Percentiles rank a stretch among this genome's conserved stretches.
Conservation (phyloP, 1,140 invertebrate species). For the Drosophila nigrodunni region DNA sequence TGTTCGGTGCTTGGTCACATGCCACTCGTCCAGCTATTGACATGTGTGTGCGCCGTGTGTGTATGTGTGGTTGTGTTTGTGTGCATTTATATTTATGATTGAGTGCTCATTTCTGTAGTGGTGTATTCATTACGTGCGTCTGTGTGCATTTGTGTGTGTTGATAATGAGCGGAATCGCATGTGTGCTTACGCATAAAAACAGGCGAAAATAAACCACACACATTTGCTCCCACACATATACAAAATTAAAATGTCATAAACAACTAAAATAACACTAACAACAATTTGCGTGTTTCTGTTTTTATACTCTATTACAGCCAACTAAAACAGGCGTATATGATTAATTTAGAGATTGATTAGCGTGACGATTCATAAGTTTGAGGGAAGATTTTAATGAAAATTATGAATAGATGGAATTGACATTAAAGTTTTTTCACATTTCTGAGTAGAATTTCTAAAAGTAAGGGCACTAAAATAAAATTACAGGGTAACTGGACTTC, state of each 20-base stretch:
- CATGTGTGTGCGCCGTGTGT: conserved; percentile 43
- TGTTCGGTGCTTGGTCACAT: conserved; percentile 74
- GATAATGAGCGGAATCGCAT: conserved; percentile 37
- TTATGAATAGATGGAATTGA: too few species aligned
- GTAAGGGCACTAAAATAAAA: too few species aligned
- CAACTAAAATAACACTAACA: conserved; percentile 33
- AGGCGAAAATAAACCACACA: conserved; percentile 11
- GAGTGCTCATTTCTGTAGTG: conserved; percentile 58
- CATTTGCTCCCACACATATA: neutral
- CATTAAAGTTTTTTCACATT: too few species aligned
- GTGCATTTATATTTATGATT: conserved; percentile 66
- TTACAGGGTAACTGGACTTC: neutral
- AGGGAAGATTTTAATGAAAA: too few species aligned
- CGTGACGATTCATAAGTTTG: neutral
- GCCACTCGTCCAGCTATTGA: conserved; percentile 49
- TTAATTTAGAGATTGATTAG: neutral
- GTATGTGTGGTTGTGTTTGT: conserved; percentile 40
- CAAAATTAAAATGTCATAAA: conserved; percentile 44
- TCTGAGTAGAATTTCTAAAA: too few species aligned
- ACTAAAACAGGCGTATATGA: neutral
- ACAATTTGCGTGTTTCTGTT: conserved; percentile 32
- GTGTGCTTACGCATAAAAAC: conserved; percentile 27
- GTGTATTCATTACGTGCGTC: conserved; percentile 11
- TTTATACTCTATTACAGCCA: conserved; percentile 5
- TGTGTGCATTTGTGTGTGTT: conserved; percentile 14